These are phyloP conservation scores for Nannoperca obscura DNA, from an alignment of 2,797 vertebrate genomes.

Conservation along the genomic window DNA sequence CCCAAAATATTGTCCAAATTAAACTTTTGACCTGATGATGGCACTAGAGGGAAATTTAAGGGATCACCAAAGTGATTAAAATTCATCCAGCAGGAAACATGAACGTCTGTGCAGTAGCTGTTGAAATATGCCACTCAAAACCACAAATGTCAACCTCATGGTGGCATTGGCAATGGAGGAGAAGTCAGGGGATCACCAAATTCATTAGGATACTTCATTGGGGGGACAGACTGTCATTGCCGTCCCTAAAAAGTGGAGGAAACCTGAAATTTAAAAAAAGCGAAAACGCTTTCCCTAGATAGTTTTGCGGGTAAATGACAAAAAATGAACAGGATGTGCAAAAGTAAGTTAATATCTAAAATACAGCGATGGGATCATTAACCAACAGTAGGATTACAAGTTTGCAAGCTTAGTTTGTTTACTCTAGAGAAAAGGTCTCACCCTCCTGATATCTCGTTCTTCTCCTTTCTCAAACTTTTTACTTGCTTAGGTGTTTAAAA, in stretches of 20 bases:
- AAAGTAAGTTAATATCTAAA: not conserved
- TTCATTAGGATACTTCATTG: not conserved
- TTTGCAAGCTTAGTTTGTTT: too few relatives aligned
- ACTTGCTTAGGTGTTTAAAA: not conserved
- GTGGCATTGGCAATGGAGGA: not conserved
- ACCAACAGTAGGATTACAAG: not conserved
- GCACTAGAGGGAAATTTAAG: not conserved
- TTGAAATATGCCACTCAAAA: constrained; percentile 7
- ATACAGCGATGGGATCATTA: constrained; percentile 7
- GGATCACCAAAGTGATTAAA: constrained; percentile 3
- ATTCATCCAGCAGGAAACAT: not conserved
- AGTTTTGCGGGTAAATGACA: not conserved
- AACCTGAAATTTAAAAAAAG: not conserved
- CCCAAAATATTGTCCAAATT: not conserved
- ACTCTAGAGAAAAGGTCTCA: not conserved
- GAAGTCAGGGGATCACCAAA: not conserved
- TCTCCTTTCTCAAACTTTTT: too few relatives aligned
- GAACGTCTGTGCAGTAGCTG: not conserved
- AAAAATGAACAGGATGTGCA: constrained; percentile 13
- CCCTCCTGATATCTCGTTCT: not conserved
- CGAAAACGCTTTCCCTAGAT: too few relatives aligned
- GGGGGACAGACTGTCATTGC: not conserved
- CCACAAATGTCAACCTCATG: not conserved
- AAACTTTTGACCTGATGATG: not conserved
- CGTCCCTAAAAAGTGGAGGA: not conserved